Conservation (phyloP, 2,888 invertebrate species). For the Aphrophora alni region DNA sequence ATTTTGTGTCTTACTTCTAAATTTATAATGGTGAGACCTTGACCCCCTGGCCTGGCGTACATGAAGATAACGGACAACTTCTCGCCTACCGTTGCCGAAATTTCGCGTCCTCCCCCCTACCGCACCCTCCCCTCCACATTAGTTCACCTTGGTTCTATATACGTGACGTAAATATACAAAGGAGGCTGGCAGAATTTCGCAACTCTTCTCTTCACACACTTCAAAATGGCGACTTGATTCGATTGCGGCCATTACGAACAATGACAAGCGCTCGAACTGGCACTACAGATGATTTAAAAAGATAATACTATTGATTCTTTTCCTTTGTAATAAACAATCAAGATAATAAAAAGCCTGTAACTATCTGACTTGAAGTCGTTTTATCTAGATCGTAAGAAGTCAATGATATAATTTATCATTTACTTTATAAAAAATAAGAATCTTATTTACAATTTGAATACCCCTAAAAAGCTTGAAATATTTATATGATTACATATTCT, state of each 20-base stretch:
- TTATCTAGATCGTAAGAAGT: no score
- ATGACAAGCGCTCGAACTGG: neutral
- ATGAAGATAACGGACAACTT: neutral
- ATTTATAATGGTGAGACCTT: neutral
- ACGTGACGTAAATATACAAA: neutral
- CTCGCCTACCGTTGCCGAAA: conserved; percentile 1
- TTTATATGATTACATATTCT: no score
- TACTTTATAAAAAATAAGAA: no score
- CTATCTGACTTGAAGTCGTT: no score
- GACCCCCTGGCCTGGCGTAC: neutral
- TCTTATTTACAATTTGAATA: no score
- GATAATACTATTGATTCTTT: neutral
- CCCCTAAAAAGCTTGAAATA: no score
- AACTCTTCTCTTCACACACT: neutral
- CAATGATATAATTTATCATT: no score
- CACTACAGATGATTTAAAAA: neutral
- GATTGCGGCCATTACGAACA: neutral
- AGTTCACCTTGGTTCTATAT: neutral
- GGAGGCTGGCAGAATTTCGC: neutral
- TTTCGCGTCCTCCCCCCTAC: neutral
- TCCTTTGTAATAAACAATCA: neutral
- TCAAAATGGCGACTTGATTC: neutral
- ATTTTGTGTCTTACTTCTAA: neutral
- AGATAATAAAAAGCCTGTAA: neutral
- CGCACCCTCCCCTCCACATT: neutral